These are phyloP conservation scores for Macaria liturata DNA, from an alignment of 2,888 invertebrate genomes.

Conservation along the genomic window DNA sequence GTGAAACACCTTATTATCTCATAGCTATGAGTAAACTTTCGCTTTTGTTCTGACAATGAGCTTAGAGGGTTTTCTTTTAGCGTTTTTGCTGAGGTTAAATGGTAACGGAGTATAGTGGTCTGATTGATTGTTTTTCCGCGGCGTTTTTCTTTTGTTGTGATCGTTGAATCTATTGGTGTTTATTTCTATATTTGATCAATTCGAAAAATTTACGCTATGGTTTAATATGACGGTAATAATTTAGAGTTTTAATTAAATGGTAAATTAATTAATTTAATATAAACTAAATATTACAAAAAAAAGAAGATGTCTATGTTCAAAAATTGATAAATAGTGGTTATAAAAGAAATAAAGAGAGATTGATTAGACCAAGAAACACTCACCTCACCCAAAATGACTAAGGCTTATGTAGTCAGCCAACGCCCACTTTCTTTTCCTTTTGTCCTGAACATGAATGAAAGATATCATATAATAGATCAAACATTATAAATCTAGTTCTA, in stretches of 20 bases:
- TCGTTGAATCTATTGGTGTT: neutral
- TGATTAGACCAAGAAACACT: too few relatives aligned
- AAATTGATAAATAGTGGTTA: too few relatives aligned
- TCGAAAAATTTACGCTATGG: too few relatives aligned
- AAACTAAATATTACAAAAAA: too few relatives aligned
- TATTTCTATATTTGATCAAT: neutral
- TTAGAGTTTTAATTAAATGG: too few relatives aligned
- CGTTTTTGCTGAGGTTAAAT: constrained; percentile 32
- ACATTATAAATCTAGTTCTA: too few relatives aligned
- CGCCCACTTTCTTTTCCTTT: constrained; percentile 5
- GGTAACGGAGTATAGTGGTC: constrained; percentile 9
- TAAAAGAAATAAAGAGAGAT: too few relatives aligned
- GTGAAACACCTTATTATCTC: constrained; percentile 81
- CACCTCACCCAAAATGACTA: neutral
- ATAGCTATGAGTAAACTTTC: constrained; percentile 78
- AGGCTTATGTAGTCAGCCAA: neutral
- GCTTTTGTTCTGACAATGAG: constrained; percentile 79
- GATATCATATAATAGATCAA: too few relatives aligned
- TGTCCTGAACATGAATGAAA: neutral
- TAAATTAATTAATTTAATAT: too few relatives aligned
- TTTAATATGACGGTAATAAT: too few relatives aligned
- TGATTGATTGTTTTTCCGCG: constrained; percentile 22
- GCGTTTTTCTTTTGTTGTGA: neutral
- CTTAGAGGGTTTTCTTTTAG: constrained; percentile 41
- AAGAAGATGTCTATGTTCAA: too few relatives aligned